Evolutionary conservation across 2,888 invertebrate species (phyloP).

Genomic region (Acleris cristana): DNA sequence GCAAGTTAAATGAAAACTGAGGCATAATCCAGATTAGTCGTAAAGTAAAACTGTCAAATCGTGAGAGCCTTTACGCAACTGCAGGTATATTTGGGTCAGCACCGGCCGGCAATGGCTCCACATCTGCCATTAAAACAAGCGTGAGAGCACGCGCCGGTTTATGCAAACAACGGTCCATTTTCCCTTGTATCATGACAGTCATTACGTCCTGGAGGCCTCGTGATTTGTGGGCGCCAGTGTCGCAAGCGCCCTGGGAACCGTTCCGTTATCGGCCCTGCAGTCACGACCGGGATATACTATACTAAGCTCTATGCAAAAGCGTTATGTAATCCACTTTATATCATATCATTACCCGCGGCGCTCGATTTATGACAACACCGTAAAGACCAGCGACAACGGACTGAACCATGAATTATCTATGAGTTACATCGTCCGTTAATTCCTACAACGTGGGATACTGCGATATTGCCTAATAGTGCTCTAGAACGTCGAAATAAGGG

Average conservation of each 20-base stretch:
- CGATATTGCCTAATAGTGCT: conserved; percentile 39
- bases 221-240: conserved; percentile 52
- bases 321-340: conserved; percentile 68
- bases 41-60: conserved; percentile 52
- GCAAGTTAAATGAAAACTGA: conserved; percentile 26
- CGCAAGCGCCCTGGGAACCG: conserved; percentile 69
- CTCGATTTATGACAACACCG: conserved; percentile 64
- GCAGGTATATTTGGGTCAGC: conserved; percentile 56
- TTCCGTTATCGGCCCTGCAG: conserved; percentile 58
- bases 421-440: conserved; percentile 44
- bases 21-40: conserved; percentile 33
- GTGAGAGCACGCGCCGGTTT: conserved; percentile 66
- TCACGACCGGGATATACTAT: conserved; percentile 71
- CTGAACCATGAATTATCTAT: conserved; percentile 48
- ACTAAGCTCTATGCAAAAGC: conserved; percentile 49
- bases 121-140: conserved; percentile 65
- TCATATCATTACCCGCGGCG: conserved; percentile 60
- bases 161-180: conserved; percentile 71
- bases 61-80: conserved; percentile 51
- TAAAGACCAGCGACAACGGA: conserved; percentile 42
- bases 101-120: conserved; percentile 49
- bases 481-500: conserved; percentile 6
- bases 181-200: conserved; percentile 65
- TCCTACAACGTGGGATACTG: conserved; percentile 40
- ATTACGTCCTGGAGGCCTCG: conserved; percentile 60